Conservation (phyloP, 2,888 invertebrate genomes). For the Sycophila texana region DNA sequence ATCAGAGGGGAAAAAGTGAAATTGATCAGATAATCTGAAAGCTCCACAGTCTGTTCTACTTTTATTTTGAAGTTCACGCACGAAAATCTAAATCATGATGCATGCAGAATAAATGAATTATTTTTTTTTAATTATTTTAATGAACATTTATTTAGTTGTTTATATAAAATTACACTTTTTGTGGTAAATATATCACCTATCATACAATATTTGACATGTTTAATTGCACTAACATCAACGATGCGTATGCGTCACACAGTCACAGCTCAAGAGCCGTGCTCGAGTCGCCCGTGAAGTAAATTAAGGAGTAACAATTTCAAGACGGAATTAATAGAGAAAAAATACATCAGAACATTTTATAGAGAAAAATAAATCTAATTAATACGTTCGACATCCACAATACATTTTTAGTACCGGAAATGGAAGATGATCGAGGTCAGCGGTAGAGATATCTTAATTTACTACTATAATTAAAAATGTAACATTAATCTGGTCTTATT, state of each 20-base stretch:
- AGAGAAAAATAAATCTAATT: not conserved
- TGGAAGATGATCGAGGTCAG: constrained; percentile 41
- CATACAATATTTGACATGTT: constrained; percentile 73
- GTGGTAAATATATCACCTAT: constrained; percentile 70
- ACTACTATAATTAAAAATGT: constrained; percentile 11
- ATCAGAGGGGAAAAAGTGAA: too few relatives aligned
- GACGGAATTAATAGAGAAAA: constrained; percentile 32
- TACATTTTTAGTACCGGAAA: not conserved
- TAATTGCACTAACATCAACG: constrained; percentile 47
- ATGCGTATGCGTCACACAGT: constrained; percentile 29
- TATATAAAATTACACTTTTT: constrained; percentile 73
- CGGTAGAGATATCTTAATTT: constrained; percentile 46
- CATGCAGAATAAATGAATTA: too few relatives aligned
- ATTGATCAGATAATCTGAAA: too few relatives aligned
- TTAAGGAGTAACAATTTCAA: constrained; percentile 1
- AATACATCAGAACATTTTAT: constrained; percentile 18
- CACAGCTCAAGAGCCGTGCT: constrained; percentile 12
- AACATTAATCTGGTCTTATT: constrained; percentile 37
- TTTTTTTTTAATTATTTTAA: constrained; percentile 47
- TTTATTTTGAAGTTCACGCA: too few relatives aligned
- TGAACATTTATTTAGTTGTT: constrained; percentile 69
- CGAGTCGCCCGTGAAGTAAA: constrained; percentile 36
- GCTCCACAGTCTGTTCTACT: too few relatives aligned
- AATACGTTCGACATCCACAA: constrained; percentile 35
- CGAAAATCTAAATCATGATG: too few relatives aligned